Base-by-base conservation (phyloP, 1,140 invertebrate species). In the Condylostylus longicornis region DNA sequence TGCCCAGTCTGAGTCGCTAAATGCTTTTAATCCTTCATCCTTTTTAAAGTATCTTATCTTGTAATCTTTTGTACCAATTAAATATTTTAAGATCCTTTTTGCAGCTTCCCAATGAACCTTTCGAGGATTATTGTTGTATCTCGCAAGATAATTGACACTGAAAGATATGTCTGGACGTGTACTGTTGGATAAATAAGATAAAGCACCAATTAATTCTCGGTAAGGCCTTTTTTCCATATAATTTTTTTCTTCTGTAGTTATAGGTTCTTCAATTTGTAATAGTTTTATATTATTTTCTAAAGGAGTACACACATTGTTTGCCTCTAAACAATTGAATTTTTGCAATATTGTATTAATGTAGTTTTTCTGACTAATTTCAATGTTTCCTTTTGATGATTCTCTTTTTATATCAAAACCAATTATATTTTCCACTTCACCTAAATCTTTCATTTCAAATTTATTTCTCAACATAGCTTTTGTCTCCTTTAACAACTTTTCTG, bases 21-120 rank as follows among this genome's bases (percentile, higher is more conserved):
- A 64, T 14, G 38, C 19, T 19, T 6, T 15, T 17, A 34, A 45
- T 40, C 17, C 53, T 38, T 29, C 49, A 47, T 23, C 53, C 49
- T 72, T 76, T 53, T 77, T 79, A 45, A 68, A 8, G 25, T 27
- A 27, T 27, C 10, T 27, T 27, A 19, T 35, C 37, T 9, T 42
- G 13, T 18, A 43, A 23, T 47, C 21, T 1, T 31, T 30, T 3
- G 29, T 43, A 31, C 47, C 39, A 46, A 44, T 38, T 42, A 58
- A 42, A 48, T 61, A 49, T 35, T 47, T 21, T 18, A 54, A 40
- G 1, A 51, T 40, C 15, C 44, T 22, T 23, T 23, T 23, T 23
- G 10, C 22, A 23, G 22, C 22, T 23, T 6, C 6, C 22, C 22
- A 23, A 10, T 23, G 22, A 6, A 6, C 22, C 10, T 10, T 5